Base-by-base conservation (phyloP, 2,888 invertebrate species). In the Polietes domitor region DNA sequence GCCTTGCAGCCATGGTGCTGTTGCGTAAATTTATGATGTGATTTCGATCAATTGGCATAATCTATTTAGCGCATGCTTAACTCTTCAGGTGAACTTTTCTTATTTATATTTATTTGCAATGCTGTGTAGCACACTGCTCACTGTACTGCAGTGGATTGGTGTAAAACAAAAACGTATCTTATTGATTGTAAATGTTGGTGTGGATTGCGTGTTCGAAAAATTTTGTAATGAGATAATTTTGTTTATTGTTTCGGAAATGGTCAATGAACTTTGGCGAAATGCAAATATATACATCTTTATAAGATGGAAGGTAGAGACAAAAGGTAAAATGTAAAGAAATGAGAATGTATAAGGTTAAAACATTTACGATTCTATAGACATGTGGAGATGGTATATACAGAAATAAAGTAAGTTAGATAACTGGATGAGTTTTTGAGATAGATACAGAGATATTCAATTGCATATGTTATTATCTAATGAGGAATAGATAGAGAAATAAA, bases 21-120 rank as follows among this genome's bases (percentile, higher is more conserved):
- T 85, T 88, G 89, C 84, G 83, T 85, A 87, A 89, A 90, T 90
- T 90, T 90, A 90, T 90, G 90, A 90, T 89, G 91, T 90, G 91
- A 90, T 90, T 91, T 89, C 88, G 91, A 90, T 90, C 90, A 91
- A 90, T 90, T 90, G 90, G 90, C 90, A 90, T 90, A 90, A 90
- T 90, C 91, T 90, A 91, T 90, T 90, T 90, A 90, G 90, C 89
- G 88, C 83, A 85, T 82, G 83, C 75, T 80, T 78, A 82, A 43
- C 53, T 58, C 41, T 24, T 21, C 10, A 37, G 55, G 53, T 37
- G 53, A 58, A 58, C 76, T 74, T 76, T 83, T 77, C 24, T 19
- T 55, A 24, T 58, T 82, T 71, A 74, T 71, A 71, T 77, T 47
- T 77, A 63, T 72, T 10, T 21, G 19, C 26, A 24, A 24, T 24